Evolutionary conservation across 2,113 vertebrate species (phyloP).

Genomic region (Maccullochella peelii): DNA sequence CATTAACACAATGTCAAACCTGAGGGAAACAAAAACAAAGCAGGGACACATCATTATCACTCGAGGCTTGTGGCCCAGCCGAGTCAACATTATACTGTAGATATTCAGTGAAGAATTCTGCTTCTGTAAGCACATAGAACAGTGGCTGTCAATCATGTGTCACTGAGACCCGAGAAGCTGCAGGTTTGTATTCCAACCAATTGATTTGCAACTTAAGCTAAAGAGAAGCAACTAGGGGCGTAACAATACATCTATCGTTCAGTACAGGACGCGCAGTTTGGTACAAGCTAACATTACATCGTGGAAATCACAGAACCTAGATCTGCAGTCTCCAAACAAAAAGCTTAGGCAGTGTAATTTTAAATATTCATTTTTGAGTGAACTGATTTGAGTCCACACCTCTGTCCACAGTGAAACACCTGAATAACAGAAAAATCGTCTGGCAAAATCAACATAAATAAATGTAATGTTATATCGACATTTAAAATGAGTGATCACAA

Average conservation of each 20-base stretch:
- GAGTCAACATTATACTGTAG: background rate
- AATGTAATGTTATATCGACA: too few species aligned
- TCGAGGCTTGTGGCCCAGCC: background rate
- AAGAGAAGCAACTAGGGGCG: background rate
- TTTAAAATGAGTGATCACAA: too few species aligned
- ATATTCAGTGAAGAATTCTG: background rate
- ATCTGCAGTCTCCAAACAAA: background rate
- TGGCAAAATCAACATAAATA: too few species aligned
- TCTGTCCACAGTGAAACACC: too few species aligned
- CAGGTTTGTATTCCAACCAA: background rate
- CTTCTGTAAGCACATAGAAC: constrained; percentile 3
- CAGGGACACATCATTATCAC: constrained; percentile 52
- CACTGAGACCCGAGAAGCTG: constrained; percentile 16
- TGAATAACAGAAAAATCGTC: too few species aligned
- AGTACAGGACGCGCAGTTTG: background rate
- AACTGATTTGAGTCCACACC: too few species aligned
- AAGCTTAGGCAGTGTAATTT: background rate
- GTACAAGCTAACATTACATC: background rate
- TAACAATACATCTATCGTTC: background rate
- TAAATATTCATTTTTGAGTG: too few species aligned
- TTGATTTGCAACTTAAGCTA: background rate
- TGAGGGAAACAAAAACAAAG: constrained; percentile 63
- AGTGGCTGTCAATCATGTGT: background rate
- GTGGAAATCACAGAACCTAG: background rate
- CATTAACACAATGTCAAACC: constrained; percentile 98